These are phyloP conservation scores for Heterodera carotae DNA, from an alignment of 1,140 invertebrate genomes.

Conservation along the genomic window DNA sequence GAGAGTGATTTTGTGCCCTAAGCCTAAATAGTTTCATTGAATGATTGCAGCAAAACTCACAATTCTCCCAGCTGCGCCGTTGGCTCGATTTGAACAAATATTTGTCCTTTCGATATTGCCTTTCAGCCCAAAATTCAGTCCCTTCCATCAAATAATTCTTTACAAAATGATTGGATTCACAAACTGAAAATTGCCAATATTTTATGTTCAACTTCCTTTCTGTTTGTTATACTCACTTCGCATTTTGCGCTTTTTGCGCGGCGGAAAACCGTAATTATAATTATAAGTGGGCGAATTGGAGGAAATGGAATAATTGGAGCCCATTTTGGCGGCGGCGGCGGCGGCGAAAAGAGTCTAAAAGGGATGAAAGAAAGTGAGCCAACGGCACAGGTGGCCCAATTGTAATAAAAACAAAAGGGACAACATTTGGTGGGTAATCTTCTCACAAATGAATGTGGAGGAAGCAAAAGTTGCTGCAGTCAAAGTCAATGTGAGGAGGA, in stretches of 20 bases:
- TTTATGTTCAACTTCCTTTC: neutral
- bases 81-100: conserved; percentile 1
- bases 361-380: no score
- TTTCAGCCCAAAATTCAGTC: conserved; percentile 28
- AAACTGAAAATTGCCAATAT: neutral
- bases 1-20: no score
- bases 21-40: no score
- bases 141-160: conserved; percentile 35
- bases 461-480: no score
- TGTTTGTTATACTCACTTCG: neutral
- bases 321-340: no score
- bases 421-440: no score
- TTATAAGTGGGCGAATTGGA: conserved; percentile 11
- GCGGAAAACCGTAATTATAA: conserved; percentile 21
- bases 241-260: conserved; percentile 16
- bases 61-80: neutral
- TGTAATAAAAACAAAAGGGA: no score
- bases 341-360: no score
- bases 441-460: no score
- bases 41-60: neutral
- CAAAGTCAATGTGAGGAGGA: no score
- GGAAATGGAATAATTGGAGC: conserved; percentile 18
- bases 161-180: conserved; percentile 25
- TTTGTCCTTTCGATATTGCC: conserved; percentile 9
- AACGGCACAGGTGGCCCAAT: no score